These are phyloP conservation scores for Meteorus colon DNA, from an alignment of 2,888 invertebrate genomes.

Conservation along the genomic window DNA sequence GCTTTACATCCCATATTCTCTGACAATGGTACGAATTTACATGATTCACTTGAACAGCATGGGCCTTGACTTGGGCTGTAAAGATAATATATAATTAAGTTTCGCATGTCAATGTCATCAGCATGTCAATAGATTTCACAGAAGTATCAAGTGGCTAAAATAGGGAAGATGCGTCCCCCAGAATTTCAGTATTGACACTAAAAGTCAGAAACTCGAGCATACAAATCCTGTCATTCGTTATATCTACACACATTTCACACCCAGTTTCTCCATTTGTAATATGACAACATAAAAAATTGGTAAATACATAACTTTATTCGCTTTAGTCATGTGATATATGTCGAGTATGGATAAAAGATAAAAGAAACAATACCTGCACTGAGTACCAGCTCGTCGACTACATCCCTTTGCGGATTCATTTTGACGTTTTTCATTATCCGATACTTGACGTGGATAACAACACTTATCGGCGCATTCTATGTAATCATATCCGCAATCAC, in stretches of 20 bases:
- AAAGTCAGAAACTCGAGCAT: too few relatives aligned
- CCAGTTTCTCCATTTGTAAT: too few relatives aligned
- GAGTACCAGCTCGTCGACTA: conserved; percentile 83
- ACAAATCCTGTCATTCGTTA: too few relatives aligned
- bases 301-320: too few relatives aligned
- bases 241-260: too few relatives aligned
- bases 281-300: too few relatives aligned
- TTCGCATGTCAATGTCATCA: neutral
- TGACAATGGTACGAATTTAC: conserved; percentile 82
- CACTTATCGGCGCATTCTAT: conserved; percentile 94
- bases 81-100: conserved; percentile 42
- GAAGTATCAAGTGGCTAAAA: too few relatives aligned
- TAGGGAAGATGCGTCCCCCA: too few relatives aligned
- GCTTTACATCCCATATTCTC: conserved; percentile 84
- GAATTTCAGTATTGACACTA: too few relatives aligned
- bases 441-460: conserved; percentile 91
- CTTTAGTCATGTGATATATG: too few relatives aligned
- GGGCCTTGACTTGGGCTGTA: conserved; percentile 97
- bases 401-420: conserved; percentile 87
- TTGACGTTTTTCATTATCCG: conserved; percentile 79
- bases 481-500: conserved; percentile 96
- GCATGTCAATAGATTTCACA: too few relatives aligned
- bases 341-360: neutral
- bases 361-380: conserved; percentile 80
- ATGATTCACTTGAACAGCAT: conserved; percentile 89